Percentiles rank a stretch among this genome's conserved stretches.
Conservation (phyloP, 2,113 vertebrate species). For the Siniperca knerii region DNA sequence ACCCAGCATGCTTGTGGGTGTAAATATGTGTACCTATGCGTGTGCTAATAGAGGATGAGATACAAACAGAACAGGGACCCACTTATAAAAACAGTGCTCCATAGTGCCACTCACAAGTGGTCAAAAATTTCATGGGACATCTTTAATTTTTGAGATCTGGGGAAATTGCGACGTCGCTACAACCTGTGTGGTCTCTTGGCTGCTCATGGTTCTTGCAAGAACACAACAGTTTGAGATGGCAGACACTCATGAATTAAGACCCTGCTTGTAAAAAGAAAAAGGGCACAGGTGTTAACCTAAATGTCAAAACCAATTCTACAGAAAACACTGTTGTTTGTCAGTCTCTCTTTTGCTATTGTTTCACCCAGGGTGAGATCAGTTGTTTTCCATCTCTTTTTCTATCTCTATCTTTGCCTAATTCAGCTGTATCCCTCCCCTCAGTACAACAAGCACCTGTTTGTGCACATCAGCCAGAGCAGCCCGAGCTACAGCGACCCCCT, state of each 20-base stretch:
- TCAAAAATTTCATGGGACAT: not conserved
- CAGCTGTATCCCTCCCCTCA: slow-evolving; percentile 59
- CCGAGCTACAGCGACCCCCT: slow-evolving; percentile 95
- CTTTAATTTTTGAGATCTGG: not conserved
- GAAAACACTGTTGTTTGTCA: not conserved
- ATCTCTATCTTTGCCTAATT: not conserved
- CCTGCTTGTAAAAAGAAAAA: not conserved
- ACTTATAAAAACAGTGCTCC: not conserved
- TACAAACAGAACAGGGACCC: not conserved
- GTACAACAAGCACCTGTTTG: slow-evolving; percentile 99
- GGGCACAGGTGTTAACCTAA: not conserved
- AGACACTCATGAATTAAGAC: not conserved
- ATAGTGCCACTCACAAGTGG: not conserved
- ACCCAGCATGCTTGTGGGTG: not conserved
- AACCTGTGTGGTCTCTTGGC: not conserved
- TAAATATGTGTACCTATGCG: not conserved
- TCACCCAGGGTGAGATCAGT: not conserved
- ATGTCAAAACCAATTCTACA: not conserved
- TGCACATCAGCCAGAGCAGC: slow-evolving; percentile 95
- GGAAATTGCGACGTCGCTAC: not conserved
- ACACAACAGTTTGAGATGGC: not conserved
- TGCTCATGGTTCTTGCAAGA: not conserved
- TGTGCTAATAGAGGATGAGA: not conserved
- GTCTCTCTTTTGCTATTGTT: not conserved
- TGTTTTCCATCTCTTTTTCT: not conserved